Base-by-base conservation (phyloP, 2,888 invertebrate species). In the Electrophaes corylata region DNA sequence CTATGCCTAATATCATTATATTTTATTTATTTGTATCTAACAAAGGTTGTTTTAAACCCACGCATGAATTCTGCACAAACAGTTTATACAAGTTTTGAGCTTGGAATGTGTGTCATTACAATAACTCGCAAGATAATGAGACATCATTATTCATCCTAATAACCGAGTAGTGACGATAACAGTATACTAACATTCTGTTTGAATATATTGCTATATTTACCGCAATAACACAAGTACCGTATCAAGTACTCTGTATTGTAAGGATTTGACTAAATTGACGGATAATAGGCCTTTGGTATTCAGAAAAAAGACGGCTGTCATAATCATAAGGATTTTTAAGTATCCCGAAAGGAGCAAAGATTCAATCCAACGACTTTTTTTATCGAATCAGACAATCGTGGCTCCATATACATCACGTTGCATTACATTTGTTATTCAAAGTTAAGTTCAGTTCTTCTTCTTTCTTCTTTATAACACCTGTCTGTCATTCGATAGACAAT, bases 181-280 rank as follows among this genome's bases (percentile, higher is more conserved):
- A 76, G 79, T 81, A 75, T 76, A 64, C 64, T 65, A 66, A 66
- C 66, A 72, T 78, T 75, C 69, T 47, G 69, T 70, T 69, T 69
- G 75, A 71, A 71, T 73, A 61, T 56, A 51, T 66, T 69, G 41
- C 23, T 14, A 66, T 73, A 70, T 74, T 71, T 72, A 78, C 75
- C 70, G 70, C 71, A 70, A 74, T 67, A 70, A 64, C 69, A 66
- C 69, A 75, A 69, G 66, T 66, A 52, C 54, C 47, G 51, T 60
- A 60, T 51, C 44, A 31, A 57, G 56, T 62, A 55, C 39, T 45
- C 10, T 20, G 4, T n/a, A 3, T 19, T 20, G n/a, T n/a, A 11
- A 11, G 20, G 11, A 40, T 5, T 41, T 26, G 14, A 12, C 10
- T 26, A 20, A 6, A 2, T 12, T 43, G 43, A 14, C 23, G 26